phyloP scores from a whole-genome alignment of 2,797 vertebrate species.

The Hoplostethus atlanticus region DNA sequence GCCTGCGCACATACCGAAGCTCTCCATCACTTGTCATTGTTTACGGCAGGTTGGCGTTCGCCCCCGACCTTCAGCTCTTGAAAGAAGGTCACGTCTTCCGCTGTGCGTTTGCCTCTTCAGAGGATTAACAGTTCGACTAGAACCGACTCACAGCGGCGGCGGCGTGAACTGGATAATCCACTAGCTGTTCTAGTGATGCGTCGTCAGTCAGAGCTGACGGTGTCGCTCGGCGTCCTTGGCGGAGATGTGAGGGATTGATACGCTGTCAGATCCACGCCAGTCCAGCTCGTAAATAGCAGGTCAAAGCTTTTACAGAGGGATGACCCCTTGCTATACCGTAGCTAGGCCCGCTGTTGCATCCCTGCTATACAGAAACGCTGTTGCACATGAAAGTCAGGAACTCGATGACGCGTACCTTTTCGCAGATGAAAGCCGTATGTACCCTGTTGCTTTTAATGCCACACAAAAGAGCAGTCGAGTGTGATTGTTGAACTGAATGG shows the following conservation, averaged over 20 bases:
- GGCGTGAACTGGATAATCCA: slow-evolving; percentile 35
- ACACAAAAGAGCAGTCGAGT: no score
- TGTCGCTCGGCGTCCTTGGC: slow-evolving; percentile 46
- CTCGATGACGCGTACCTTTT: no score
- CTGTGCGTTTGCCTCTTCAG: slow-evolving; percentile 17
- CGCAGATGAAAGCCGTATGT: no score
- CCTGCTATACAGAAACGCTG: slow-evolving; percentile 14
- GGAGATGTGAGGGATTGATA: slow-evolving; percentile 61
- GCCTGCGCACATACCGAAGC: background rate
- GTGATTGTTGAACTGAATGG: background rate
- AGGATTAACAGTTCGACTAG: slow-evolving; percentile 49
- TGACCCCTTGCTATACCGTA: slow-evolving; percentile 17
- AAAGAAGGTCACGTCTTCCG: slow-evolving; percentile 46
- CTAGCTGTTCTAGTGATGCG: slow-evolving; percentile 25
- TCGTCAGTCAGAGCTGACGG: slow-evolving; percentile 61
- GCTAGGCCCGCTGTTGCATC: background rate
- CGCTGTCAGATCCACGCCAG: slow-evolving; percentile 46
- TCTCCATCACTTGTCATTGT: background rate
- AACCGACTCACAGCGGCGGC: slow-evolving; percentile 26
- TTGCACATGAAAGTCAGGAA: no score
- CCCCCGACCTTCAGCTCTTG: slow-evolving; percentile 51
- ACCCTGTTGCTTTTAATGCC: no score
- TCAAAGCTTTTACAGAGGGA: slow-evolving; percentile 17
- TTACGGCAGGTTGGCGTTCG: no score
- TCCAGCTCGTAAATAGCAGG: slow-evolving; percentile 52